phyloP scores from a whole-genome alignment of 2,113 vertebrate genomes.

The Entelurus aequoreus region DNA sequence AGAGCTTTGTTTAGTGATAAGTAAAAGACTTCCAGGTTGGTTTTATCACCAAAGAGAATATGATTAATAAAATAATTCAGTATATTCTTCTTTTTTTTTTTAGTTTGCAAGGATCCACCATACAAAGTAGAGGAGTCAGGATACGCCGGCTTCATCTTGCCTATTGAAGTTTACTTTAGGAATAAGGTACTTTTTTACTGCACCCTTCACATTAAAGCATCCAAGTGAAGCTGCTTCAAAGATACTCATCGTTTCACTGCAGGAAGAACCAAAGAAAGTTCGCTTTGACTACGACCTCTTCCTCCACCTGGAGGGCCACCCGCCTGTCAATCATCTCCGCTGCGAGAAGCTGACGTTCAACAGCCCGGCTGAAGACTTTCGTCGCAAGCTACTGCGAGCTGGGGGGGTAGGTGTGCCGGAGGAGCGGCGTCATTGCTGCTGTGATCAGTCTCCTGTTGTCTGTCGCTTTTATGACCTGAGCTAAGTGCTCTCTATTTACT shows the following conservation, averaged over 20 bases:
- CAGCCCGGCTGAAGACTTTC: constrained; percentile 95
- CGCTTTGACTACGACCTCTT: constrained; percentile 98
- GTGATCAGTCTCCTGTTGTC: constrained; percentile 16
- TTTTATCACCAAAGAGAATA: not conserved
- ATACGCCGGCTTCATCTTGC: constrained; percentile 97
- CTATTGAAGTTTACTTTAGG: constrained; percentile 98
- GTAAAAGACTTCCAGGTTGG: not conserved
- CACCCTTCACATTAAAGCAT: not conserved
- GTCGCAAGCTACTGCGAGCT: constrained; percentile 88
- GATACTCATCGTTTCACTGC: not conserved
- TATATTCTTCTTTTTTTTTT: constrained; percentile 30
- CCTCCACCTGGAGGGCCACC: constrained; percentile 95
- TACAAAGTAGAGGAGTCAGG: constrained; percentile 98
- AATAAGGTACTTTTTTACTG: constrained; percentile 80
- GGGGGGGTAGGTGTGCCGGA: constrained; percentile 80
- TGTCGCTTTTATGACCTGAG: constrained; percentile 34
- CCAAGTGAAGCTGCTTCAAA: not conserved
- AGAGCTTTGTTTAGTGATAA: constrained; percentile 16
- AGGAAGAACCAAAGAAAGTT: constrained; percentile 98
- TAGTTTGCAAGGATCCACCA: constrained; percentile 97
- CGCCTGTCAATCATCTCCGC: constrained; percentile 95
- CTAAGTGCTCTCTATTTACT: constrained; percentile 51
- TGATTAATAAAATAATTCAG: not conserved
- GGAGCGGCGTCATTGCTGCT: not conserved
- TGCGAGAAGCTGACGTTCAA: constrained; percentile 99